Evolutionary conservation across 2,113 vertebrate species (phyloP).

Genomic region (Brachionichthys hirsutus): DNA sequence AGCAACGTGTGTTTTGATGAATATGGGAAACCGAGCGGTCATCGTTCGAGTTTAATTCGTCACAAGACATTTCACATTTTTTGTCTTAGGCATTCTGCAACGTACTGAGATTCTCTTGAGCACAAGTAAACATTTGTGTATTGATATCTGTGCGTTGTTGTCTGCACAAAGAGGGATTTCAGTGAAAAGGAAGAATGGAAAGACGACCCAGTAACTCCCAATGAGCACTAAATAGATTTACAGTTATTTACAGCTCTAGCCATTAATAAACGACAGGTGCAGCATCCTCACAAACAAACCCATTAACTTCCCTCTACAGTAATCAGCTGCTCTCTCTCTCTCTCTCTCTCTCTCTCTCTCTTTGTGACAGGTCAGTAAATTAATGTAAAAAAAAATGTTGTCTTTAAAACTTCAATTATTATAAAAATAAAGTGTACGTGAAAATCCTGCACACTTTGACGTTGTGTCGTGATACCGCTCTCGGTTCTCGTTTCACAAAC

Average conservation of each 20-base stretch:
- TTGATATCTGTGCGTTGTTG: conserved; percentile 10
- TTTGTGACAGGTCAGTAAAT: neutral
- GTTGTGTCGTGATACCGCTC: no score
- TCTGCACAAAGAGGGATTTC: neutral
- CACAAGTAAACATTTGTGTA: neutral
- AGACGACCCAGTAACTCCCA: no score
- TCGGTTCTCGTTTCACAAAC: no score
- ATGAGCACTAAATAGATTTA: conserved; percentile 38
- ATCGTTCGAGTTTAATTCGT: no score
- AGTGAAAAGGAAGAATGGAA: no score
- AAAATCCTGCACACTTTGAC: no score
- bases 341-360: conserved; percentile 1
- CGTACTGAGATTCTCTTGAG: conserved; percentile 1
- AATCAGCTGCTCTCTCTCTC: conserved; percentile 22
- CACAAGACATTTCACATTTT: no score
- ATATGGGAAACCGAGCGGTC: neutral
- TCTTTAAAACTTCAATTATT: no score
- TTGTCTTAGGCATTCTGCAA: neutral
- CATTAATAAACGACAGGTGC: conserved; percentile 70
- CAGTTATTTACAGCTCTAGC: conserved; percentile 69
- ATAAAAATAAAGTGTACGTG: no score
- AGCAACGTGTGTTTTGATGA: neutral
- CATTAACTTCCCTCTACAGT: conserved; percentile 62
- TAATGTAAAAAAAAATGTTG: neutral
- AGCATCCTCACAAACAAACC: conserved; percentile 62